Evolutionary conservation across 2,888 invertebrate species (phyloP).

Genomic region (Apotomis turbidana): DNA sequence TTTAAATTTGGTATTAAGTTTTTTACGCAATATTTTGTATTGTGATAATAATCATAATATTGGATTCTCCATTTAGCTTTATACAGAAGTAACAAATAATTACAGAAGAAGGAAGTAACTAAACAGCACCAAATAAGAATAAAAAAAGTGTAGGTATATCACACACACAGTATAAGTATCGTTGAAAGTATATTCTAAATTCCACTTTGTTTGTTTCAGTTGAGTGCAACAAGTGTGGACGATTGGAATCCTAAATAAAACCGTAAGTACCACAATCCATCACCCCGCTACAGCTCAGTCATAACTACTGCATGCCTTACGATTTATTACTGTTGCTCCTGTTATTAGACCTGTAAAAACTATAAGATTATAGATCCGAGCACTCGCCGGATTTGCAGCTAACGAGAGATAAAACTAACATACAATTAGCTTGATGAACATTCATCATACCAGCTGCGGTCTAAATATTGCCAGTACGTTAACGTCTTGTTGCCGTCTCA

Average conservation of each 20-base stretch:
- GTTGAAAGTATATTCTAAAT: not conserved
- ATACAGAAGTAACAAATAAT: no score
- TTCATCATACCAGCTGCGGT: constrained; percentile 5
- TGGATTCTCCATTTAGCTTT: no score
- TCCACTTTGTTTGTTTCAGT: constrained; percentile 29
- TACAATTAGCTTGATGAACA: constrained; percentile 26
- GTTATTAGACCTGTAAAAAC: constrained; percentile 12
- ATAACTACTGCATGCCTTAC: not conserved
- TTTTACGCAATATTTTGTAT: not conserved
- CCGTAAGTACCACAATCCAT: constrained; percentile 23
- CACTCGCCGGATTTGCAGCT: not conserved
- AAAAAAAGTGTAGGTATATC: no score
- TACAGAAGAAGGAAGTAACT: no score
- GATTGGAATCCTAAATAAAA: constrained; percentile 22
- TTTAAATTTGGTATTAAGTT: not conserved
- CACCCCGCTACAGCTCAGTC: not conserved
- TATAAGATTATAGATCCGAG: constrained; percentile 9
- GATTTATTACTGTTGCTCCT: constrained; percentile 1
- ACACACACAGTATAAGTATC: no score
- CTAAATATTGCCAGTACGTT: constrained; percentile 7
- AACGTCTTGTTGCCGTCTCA: not conserved
- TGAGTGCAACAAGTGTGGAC: constrained; percentile 22
- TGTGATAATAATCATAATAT: not conserved
- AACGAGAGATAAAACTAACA: constrained; percentile 20
- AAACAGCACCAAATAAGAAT: no score